Evolutionary conservation across 1,140 invertebrate genomes (phyloP), one percentile per base, ranked within the genome.

Genomic region (Monomorium pharaonis): DNA sequence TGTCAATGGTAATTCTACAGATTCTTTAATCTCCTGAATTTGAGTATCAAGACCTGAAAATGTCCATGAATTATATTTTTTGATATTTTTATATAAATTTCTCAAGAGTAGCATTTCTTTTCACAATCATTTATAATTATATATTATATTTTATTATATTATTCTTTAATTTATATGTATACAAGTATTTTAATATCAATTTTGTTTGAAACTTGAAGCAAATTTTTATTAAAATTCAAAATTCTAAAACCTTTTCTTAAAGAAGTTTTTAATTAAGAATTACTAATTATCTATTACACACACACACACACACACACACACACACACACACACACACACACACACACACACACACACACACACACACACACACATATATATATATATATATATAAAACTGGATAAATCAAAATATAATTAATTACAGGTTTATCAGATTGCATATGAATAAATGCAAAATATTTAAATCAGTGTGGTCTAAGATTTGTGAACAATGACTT

Each of bases 21-120:
- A 99, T 96, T 99, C 99, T 95, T 99, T 99, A 70, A 99, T 99
- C 96, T 99, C 99, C 95, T 99, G 99, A 95, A 99, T 99, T 95
- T 99, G 99, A 65, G 98, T 98, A 94, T 99, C 99, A n/a, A 99
- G 95, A 62, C 99, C 96, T 96, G 77, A 42, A 89, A 72, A 84
- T 72, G 47, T 86, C 6, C 18, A 12, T 56, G 10, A 51, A 2
- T 42, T 16, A 33, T 81, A 56, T 21, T 37, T 5, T 27, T 74
- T 74, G 2, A 56, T 67, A 65, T 33, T 37, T 24, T 51, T 49
- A 24, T 4, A 18, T 18, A 12, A 37, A 14, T 10, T 60, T 12
- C 44, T 33, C 24, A 78, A 54, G 33, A 37, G 42, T 10, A 49
- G 16, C 3, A 51, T 21, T 77, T 63, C 2, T 24, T 42, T 24